Conservation (phyloP, 2,113 vertebrate species). For the Hyperopisus bebe region DNA sequence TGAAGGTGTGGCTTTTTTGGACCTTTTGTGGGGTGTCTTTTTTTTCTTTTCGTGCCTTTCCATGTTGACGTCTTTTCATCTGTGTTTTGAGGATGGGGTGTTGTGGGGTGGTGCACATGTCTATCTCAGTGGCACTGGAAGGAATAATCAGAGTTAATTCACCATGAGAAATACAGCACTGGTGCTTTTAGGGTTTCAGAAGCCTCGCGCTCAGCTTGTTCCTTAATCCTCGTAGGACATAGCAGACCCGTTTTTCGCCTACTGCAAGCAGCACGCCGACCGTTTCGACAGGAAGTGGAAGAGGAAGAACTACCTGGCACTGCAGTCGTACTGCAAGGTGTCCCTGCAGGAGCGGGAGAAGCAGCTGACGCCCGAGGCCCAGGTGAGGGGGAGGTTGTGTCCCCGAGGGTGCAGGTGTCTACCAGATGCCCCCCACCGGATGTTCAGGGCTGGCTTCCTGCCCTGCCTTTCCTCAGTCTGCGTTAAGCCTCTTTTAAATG, state of each 20-base stretch:
- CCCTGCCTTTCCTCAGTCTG: background rate
- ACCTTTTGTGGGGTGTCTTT: background rate
- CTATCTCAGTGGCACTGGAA: background rate
- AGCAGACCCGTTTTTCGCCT: constrained; percentile 98
- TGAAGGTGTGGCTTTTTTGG: background rate
- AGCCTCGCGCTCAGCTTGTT: background rate
- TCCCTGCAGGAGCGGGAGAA: constrained; percentile 94
- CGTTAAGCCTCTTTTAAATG: background rate
- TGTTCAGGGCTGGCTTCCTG: background rate
- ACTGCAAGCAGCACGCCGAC: constrained; percentile 98
- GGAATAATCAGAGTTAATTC: background rate
- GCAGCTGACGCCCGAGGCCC: constrained; percentile 87
- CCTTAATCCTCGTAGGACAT: constrained; percentile 71
- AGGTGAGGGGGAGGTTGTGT: constrained; percentile 61
- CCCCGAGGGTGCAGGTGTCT: background rate
- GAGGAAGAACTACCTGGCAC: constrained; percentile 95
- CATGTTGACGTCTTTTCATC: background rate
- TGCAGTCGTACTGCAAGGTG: constrained; percentile 98
- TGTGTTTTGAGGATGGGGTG: background rate
- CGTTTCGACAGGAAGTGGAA: constrained; percentile 99
- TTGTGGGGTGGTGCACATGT: background rate
- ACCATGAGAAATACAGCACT: background rate
- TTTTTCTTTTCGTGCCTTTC: background rate
- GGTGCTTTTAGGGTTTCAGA: background rate
- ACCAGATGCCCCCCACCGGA: background rate